Conservation (phyloP, 2,888 invertebrate genomes). For the Emmelina monodactyla region DNA sequence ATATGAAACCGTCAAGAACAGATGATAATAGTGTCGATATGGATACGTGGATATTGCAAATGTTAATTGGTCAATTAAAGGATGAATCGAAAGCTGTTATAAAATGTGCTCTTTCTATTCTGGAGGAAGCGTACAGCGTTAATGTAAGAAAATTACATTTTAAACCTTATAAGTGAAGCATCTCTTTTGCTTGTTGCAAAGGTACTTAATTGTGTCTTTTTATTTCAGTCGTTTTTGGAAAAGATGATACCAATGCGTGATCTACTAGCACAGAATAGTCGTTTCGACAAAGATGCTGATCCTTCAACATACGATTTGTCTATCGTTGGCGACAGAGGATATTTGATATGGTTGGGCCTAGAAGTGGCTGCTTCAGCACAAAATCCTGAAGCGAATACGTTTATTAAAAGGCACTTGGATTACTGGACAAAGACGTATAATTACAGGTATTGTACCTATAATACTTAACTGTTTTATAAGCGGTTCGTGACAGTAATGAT, state of each 20-base stretch:
- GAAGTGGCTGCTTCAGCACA: conserved; percentile 78
- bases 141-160: conserved; percentile 75
- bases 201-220: no score
- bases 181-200: no score
- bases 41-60: conserved; percentile 85
- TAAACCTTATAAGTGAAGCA: no score
- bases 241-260: conserved; percentile 79
- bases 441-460: no score
- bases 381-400: conserved; percentile 71
- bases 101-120: conserved; percentile 78
- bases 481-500: no score
- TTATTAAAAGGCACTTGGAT: conserved; percentile 77
- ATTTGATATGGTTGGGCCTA: conserved; percentile 77
- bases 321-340: conserved; percentile 79
- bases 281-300: conserved; percentile 70
- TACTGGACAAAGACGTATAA: conserved; percentile 81
- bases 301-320: conserved; percentile 75
- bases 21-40: conserved; percentile 65
- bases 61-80: conserved; percentile 84
- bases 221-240: conserved; percentile 74
- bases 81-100: conserved; percentile 85
- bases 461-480: no score
- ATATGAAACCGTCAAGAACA: conserved; percentile 32
- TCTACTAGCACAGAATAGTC: conserved; percentile 57
- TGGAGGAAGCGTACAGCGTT: conserved; percentile 94